A percentile compares a stretch with the other conserved stretches of the same genome.
These are phyloP conservation scores for Edolisoma coerulescens DNA, from an alignment of 2,113 vertebrate genomes.

Conservation along the genomic window DNA sequence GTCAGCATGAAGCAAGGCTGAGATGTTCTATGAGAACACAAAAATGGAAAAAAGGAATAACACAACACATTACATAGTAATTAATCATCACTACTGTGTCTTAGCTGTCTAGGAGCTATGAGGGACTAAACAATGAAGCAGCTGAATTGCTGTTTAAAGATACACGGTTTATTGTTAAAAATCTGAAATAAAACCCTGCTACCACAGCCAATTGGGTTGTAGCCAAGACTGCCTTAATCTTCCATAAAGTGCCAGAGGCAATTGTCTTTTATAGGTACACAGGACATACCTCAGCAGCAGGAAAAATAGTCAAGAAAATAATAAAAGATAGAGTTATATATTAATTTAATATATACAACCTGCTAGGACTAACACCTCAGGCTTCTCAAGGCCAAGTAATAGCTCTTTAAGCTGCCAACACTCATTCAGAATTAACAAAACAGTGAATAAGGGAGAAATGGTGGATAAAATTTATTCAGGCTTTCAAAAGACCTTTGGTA, in stretches of 20 bases:
- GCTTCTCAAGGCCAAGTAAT: not conserved
- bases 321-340: not conserved
- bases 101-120: not conserved
- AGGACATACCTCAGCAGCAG: not conserved
- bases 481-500: constrained; percentile 50
- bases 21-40: not conserved
- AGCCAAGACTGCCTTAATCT: not conserved
- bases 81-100: not conserved
- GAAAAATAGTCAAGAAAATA: not conserved
- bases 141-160: not conserved
- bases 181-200: not conserved
- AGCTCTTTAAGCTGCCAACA: not conserved
- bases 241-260: not conserved
- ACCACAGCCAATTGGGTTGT: not conserved
- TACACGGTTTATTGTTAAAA: constrained; percentile 2
- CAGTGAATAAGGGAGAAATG: constrained; percentile 13
- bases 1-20: not conserved
- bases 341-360: not conserved
- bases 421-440: constrained; percentile 29
- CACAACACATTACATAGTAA: not conserved
- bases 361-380: not conserved
- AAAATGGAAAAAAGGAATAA: not conserved
- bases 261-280: not conserved
- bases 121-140: not conserved
- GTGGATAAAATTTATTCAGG: constrained; percentile 50